These are phyloP conservation scores for Montifringilla adamsi DNA, from an alignment of 2,113 vertebrate genomes.

Conservation along the genomic window DNA sequence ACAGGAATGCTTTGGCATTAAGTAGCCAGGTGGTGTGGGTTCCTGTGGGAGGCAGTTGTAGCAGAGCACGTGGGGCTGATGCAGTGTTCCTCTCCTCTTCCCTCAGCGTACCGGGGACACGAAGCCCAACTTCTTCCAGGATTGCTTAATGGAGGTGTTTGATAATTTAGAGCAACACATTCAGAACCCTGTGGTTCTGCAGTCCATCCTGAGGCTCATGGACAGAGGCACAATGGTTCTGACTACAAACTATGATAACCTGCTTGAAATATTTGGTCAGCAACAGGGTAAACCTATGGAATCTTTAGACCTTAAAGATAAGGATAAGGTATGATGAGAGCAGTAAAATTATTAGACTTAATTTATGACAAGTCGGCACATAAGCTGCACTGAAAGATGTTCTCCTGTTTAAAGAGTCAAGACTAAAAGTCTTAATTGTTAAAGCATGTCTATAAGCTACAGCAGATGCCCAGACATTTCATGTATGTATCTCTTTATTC, in stretches of 20 bases:
- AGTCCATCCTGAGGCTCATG: slow-evolving; percentile 71
- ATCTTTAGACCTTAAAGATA: slow-evolving; percentile 76
- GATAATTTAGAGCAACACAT: slow-evolving; percentile 74
- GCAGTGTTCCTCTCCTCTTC: not conserved
- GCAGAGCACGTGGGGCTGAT: accelerated
- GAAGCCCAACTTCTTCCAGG: slow-evolving; percentile 79
- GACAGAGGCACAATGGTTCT: slow-evolving; percentile 74
- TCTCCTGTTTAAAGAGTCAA: not conserved
- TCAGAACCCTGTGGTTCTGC: slow-evolving; percentile 67
- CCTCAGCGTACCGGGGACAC: slow-evolving; percentile 67
- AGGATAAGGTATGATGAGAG: slow-evolving; percentile 64
- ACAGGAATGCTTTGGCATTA: not conserved
- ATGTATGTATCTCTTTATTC: not conserved
- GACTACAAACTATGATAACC: slow-evolving; percentile 76
- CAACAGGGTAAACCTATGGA: slow-evolving; percentile 75
- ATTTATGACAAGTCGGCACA: not conserved
- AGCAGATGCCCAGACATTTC: not conserved
- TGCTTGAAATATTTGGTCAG: slow-evolving; percentile 76
- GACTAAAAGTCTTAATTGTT: not conserved
- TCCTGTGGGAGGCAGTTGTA: not conserved
- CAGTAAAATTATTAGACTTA: not conserved
- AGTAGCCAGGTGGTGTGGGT: not conserved
- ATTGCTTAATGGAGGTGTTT: slow-evolving; percentile 77
- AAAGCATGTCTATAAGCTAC: not conserved
- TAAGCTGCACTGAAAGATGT: not conserved